Evolutionary conservation across 2,888 invertebrate genomes (phyloP).

Genomic region (Pyrochroa serraticornis): DNA sequence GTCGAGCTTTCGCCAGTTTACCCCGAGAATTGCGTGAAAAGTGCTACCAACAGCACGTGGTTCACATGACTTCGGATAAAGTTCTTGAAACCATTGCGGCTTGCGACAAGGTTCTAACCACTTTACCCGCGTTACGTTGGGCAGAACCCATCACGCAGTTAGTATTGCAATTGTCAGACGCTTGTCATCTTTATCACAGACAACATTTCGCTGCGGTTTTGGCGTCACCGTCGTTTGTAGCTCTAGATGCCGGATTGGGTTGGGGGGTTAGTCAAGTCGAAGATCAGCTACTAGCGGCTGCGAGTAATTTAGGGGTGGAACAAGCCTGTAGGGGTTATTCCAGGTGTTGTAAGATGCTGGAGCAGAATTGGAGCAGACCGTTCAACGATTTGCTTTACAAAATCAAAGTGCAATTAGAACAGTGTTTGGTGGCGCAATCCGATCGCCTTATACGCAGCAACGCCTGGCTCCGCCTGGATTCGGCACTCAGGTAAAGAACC

Average conservation of each 20-base stretch:
- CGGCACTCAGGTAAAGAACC: conserved; percentile 42
- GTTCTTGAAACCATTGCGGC: conserved; percentile 83
- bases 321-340: conserved; percentile 82
- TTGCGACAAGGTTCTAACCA: conserved; percentile 80
- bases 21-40: conserved; percentile 83
- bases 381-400: conserved; percentile 63
- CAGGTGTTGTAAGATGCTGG: conserved; percentile 54
- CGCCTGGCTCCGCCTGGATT: conserved; percentile 70
- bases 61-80: conserved; percentile 79
- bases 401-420: conserved; percentile 71
- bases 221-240: conserved; percentile 62
- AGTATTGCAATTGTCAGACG: conserved; percentile 79
- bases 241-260: conserved; percentile 72
- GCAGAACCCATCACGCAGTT: conserved; percentile 79
- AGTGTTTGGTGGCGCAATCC: conserved; percentile 74
- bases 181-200: conserved; percentile 79
- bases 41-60: conserved; percentile 82
- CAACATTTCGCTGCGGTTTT: conserved; percentile 80
- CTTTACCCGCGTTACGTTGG: conserved; percentile 81
- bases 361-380: conserved; percentile 49
- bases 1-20: conserved; percentile 84
- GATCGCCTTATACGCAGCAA: conserved; percentile 68
- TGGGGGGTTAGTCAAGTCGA: conserved; percentile 79
- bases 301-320: conserved; percentile 80
- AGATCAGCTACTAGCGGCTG: conserved; percentile 78